Evolutionary conservation across 2,113 vertebrate species (phyloP), one percentile per base, ranked within the genome.

Genomic region (Amblyornis subalaris): DNA sequence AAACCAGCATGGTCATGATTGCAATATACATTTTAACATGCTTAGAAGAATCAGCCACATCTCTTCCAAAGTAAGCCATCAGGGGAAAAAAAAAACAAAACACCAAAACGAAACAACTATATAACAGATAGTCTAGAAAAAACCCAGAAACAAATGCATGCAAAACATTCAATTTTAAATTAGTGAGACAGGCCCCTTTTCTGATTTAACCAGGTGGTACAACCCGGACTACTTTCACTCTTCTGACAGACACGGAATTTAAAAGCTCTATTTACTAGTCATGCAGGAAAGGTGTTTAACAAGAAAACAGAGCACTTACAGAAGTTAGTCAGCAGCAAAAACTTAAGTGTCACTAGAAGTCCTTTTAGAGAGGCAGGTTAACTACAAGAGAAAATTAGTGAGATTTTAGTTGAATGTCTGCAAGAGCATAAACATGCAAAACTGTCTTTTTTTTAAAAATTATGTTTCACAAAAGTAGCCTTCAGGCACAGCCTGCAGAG

Each of bases 381-480:
- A 83, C 95, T 97, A 94, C 54, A 93, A 96, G 60, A 95, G 53
- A 97, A 90, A 95, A 94, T 94, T 80, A 95, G 72, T 57, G 48
- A 95, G 44, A 90, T 78, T 83, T 95, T 84, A 95, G 64, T 85
- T 42, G 77, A 73, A 24, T 31, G 0, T n/a, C 42, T 54, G 42
- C n/a, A 87, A 61, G 35, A 82, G 17, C 33, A 69, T 26, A 50
- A 80, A 64, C 88, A 90, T 88, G 95, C 94, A 94, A 83, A 93
- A 80, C 10, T 20, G 17, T 35, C 15, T 35, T 38, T 2, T 35
- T 23, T 35, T 22, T 48, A 36, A 47, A 21, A 38, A 38, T 38
- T 7, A 24, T 1, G 2, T 45, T 66, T 15, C 22, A 62, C 44
- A 64, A 31, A 74, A 82, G 36, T 3, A 89, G 54, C 40, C 29